These are phyloP conservation scores for Dioctria rufipes DNA, from an alignment of 2,888 invertebrate genomes.

Conservation along the genomic window DNA sequence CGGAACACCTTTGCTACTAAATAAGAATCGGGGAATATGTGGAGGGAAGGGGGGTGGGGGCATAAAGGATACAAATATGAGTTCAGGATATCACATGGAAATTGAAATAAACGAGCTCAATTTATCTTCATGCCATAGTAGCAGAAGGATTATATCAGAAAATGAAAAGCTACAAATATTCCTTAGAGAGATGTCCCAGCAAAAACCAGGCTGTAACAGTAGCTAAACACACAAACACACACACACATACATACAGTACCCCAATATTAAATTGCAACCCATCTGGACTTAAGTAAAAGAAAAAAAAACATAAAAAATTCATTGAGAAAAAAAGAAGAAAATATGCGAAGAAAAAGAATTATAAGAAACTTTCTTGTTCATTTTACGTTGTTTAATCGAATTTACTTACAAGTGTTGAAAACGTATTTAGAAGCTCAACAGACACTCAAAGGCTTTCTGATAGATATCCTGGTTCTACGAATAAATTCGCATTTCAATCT, in stretches of 20 bases:
- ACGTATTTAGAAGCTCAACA: too few relatives aligned
- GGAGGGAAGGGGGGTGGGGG: too few relatives aligned
- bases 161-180: not conserved
- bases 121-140: slow-evolving; percentile 33
- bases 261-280: not conserved
- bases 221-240: too few relatives aligned
- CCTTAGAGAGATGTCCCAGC: not conserved
- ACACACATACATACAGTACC: too few relatives aligned
- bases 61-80: not conserved
- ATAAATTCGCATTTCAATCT: slow-evolving; percentile 9
- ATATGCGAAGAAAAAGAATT: not conserved
- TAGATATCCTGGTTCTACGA: not conserved
- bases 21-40: too few relatives aligned
- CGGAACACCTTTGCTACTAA: too few relatives aligned
- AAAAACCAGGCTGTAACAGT: not conserved
- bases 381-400: not conserved
- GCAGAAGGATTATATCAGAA: slow-evolving; percentile 29
- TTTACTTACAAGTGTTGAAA: too few relatives aligned
- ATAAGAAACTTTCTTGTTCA: too few relatives aligned
- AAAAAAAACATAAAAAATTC: not conserved
- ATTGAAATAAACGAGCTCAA: slow-evolving; percentile 51
- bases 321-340: not conserved
- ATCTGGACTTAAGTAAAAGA: not conserved
- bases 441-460: not conserved
- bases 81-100: slow-evolving; percentile 12